Percentiles rank a stretch among this genome's conserved stretches.
Conservation (phyloP, 2,797 vertebrate genomes). For the Margarornis squamiger region DNA sequence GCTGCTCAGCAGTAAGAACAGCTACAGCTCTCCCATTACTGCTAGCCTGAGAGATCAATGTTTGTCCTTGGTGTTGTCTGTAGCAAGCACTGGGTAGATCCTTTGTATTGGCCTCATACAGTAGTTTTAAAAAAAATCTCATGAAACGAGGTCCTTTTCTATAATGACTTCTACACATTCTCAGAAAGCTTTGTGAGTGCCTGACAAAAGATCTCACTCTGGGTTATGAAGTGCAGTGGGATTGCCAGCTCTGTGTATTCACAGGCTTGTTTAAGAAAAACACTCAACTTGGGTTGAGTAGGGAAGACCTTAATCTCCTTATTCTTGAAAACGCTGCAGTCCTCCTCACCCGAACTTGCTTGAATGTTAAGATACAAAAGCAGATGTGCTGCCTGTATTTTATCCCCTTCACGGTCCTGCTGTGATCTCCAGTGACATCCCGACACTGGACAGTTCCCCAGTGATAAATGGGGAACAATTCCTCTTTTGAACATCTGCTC, state of each 20-base stretch:
- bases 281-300: background rate
- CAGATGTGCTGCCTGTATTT: background rate
- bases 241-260: constrained; percentile 44
- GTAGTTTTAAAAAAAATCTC: background rate
- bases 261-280: background rate
- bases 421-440: background rate
- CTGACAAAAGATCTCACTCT: constrained; percentile 30
- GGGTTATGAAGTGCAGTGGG: background rate
- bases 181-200: constrained; percentile 38
- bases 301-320: background rate
- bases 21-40: background rate
- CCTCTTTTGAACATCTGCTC: constrained; percentile 54
- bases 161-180: background rate
- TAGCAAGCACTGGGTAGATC: background rate
- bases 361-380: constrained; percentile 30
- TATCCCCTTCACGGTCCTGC: background rate
- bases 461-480: constrained; percentile 6
- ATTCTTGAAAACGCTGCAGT: background rate
- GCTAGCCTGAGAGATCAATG: background rate
- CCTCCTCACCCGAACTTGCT: background rate
- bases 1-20: background rate
- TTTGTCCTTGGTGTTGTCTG: background rate
- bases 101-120: background rate
- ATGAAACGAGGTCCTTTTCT: constrained; percentile 8
- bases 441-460: background rate